Percentiles rank a stretch among this genome's conserved stretches.
These are phyloP conservation scores for Apodemia hepburni DNA, from an alignment of 2,888 invertebrate species.

Conservation along the genomic window DNA sequence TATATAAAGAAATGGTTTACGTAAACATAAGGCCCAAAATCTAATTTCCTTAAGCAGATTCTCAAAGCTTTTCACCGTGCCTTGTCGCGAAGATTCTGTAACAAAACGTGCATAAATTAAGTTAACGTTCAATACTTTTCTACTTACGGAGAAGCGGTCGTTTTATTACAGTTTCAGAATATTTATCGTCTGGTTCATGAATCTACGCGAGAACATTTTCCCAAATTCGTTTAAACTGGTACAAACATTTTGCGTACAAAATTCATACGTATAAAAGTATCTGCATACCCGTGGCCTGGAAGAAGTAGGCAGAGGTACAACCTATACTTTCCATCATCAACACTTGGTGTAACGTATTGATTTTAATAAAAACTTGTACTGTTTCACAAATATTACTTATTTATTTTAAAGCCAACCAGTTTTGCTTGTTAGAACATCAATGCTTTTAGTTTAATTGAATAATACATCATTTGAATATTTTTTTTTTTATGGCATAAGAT, in stretches of 20 bases:
- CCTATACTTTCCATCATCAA: too few species aligned
- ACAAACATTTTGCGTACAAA: slow-evolving; percentile 14
- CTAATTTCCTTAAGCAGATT: slow-evolving; percentile 51
- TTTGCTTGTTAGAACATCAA: too few species aligned
- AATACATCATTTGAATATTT: too few species aligned
- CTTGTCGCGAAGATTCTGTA: slow-evolving; percentile 54
- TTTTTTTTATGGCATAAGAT: too few species aligned
- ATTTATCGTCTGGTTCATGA: slow-evolving; percentile 65
- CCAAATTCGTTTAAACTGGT: slow-evolving; percentile 19
- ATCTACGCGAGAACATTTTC: slow-evolving; percentile 20
- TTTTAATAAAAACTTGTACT: too few species aligned
- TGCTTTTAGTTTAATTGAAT: too few species aligned
- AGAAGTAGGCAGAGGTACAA: too few species aligned
- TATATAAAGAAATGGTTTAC: neutral
- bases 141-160: slow-evolving; percentile 72
- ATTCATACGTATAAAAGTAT: neutral
- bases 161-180: slow-evolving; percentile 67
- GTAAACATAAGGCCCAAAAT: slow-evolving; percentile 40
- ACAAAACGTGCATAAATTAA: slow-evolving; percentile 76
- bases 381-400: too few species aligned
- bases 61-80: slow-evolving; percentile 52
- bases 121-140: slow-evolving; percentile 75
- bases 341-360: too few species aligned
- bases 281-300: too few species aligned
- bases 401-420: too few species aligned